Evolutionary conservation across 2,888 invertebrate genomes (phyloP).

Genomic region (Furcula furcula): DNA sequence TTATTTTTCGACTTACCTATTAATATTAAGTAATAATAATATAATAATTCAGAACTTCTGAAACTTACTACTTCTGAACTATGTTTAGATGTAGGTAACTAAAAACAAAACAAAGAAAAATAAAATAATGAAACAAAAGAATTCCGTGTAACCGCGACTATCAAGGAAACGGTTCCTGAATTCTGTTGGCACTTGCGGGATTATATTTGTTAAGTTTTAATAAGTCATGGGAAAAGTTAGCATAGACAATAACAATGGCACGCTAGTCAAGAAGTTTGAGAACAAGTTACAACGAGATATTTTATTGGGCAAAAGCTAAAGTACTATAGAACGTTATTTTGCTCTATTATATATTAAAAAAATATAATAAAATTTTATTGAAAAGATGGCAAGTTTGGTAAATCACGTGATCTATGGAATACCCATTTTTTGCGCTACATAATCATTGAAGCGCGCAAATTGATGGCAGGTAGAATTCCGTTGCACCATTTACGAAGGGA

Average conservation of each 20-base stretch:
- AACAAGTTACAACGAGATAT: not conserved
- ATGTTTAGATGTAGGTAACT: conserved; percentile 4
- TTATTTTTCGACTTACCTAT: no score
- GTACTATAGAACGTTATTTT: no score
- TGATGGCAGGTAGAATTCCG: conserved; percentile 26
- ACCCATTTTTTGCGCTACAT: conserved; percentile 3
- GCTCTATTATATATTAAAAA: no score
- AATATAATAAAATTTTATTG: no score
- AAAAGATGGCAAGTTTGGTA: not conserved
- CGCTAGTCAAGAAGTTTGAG: not conserved
- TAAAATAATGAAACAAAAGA: conserved; percentile 6
- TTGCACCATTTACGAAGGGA: conserved; percentile 23
- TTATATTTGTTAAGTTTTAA: conserved; percentile 15
- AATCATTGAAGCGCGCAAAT: conserved; percentile 20
- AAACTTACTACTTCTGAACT: conserved; percentile 16
- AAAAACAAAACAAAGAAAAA: conserved; percentile 7
- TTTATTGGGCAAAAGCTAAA: no score
- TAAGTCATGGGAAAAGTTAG: conserved; percentile 13
- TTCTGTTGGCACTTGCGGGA: conserved; percentile 1
- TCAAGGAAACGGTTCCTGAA: conserved; percentile 9
- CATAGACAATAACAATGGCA: conserved; percentile 8
- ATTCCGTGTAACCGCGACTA: conserved; percentile 12
- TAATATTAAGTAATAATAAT: no score
- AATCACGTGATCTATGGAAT: not conserved
- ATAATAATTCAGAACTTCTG: no score